Base-by-base conservation (phyloP, 2,113 vertebrate genomes). In the Hyperoodon ampullatus region DNA sequence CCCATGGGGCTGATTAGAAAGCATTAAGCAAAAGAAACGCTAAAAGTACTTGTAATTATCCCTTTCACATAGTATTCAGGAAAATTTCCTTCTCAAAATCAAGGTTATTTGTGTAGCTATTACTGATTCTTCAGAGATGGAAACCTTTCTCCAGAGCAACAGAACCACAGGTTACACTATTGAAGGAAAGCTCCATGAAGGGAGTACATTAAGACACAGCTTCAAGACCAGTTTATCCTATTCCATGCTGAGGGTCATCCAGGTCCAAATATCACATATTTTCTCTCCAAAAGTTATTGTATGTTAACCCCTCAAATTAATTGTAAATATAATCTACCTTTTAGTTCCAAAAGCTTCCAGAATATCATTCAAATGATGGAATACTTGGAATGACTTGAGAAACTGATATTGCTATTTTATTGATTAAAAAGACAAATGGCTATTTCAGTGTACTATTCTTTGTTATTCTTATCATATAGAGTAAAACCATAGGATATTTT, bases 251-350 rank as follows among this genome's bases (percentile, higher is more conserved):
- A 26, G 0, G 8, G 21, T 16, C n/a, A 53, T 7, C 6, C 19
- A 58, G 21, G 15, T 50, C 35, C 53, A 83, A 55, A 63, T 85
- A 72, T 84, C 33, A 94, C 28, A 19, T 47, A 66, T 47, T 75
- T 96, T 78, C 33, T 50, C 39, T 94, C 44, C 39, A 55, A 44
- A 96, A 44, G 10, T 66, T 84, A 71, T 5, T 88, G 19, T 78
- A 65, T 18, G 21, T 68, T 72, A 84, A 92, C 5, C 13, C 6
- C 50, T 74, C 28, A 89, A 60, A 75, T 60, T 42, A 92, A 77
- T 55, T 74, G 53, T 88, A 39, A 72, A 74, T 8, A 89, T 72
- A 44, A 35, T 39, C 23, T 44, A 65, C 58, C 21, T 89, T 95
- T 7, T 78, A 12, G 21, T 68, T 81, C 58, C 81, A 86, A 61